Evolutionary conservation across 1,140 invertebrate genomes (phyloP).

Genomic region (Achatina immaculata): DNA sequence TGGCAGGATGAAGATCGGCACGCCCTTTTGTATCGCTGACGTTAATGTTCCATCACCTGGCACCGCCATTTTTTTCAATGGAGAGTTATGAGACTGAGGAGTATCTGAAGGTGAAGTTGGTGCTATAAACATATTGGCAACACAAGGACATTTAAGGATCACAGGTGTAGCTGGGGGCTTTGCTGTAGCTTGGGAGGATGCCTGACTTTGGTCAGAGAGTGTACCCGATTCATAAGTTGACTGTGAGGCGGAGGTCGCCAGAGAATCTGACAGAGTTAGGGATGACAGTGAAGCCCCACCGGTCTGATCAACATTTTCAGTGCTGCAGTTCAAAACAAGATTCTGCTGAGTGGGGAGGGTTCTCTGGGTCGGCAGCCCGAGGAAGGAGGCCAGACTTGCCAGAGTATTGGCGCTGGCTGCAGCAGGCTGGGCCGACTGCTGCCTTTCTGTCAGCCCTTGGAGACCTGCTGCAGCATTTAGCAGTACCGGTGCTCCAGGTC

Average conservation of each 20-base stretch:
- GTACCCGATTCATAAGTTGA: not conserved
- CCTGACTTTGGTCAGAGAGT: not conserved
- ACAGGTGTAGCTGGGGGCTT: not conserved
- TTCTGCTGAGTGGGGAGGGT: not conserved
- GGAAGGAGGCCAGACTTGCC: not conserved
- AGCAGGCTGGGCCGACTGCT: not conserved
- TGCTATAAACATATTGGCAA: not conserved
- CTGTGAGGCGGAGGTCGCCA: conserved; percentile 13
- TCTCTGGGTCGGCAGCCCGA: not conserved
- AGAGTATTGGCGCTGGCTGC: not conserved
- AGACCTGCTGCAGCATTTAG: not conserved
- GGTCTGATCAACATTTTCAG: conserved; percentile 6
- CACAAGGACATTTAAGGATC: conserved; percentile 20
- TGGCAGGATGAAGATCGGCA: conserved; percentile 37
- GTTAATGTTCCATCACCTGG: conserved; percentile 39
- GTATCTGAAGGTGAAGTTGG: not conserved
- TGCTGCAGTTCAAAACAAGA: not conserved
- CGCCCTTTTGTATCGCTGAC: conserved; percentile 41
- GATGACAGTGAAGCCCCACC: conserved; percentile 14
- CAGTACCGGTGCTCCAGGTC: not conserved
- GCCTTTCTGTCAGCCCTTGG: not conserved
- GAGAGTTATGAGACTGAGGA: not conserved
- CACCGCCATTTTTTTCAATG: not conserved
- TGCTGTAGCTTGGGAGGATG: not conserved
- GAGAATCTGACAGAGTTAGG: conserved; percentile 8